A percentile compares a stretch with the other conserved stretches of the same genome.
Evolutionary conservation across 2,113 vertebrate species (phyloP).

Genomic region (Sylvilagus bachmani): DNA sequence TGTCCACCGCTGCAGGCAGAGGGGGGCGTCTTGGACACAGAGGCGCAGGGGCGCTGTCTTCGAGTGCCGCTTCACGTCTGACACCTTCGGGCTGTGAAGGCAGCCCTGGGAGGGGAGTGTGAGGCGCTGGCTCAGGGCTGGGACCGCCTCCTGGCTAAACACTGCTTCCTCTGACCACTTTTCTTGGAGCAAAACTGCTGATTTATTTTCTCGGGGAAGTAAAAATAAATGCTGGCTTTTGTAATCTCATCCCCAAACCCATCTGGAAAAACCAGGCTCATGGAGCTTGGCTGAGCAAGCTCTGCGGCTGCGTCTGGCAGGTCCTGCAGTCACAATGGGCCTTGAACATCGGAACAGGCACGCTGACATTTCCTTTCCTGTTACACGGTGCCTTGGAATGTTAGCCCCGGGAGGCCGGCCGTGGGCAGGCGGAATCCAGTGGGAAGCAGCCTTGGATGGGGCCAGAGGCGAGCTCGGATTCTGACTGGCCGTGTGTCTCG

Average conservation of each 20-base stretch:
- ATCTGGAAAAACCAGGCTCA: slow-evolving; percentile 76
- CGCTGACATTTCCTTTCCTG: slow-evolving; percentile 65
- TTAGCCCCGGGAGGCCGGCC: neutral
- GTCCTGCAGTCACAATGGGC: neutral
- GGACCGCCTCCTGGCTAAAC: slow-evolving; percentile 31
- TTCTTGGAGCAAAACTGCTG: slow-evolving; percentile 63
- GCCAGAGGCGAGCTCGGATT: slow-evolving; percentile 44
- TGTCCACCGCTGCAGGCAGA: neutral
- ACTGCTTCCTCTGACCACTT: slow-evolving; percentile 62
- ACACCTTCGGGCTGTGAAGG: neutral
- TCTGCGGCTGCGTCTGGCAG: slow-evolving; percentile 2
- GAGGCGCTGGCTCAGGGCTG: neutral
- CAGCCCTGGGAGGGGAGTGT: neutral
- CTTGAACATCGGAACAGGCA: neutral
- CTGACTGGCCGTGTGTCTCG: slow-evolving; percentile 9
- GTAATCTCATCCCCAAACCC: slow-evolving; percentile 55
- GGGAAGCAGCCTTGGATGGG: neutral
- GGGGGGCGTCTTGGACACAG: neutral
- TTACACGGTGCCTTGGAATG: slow-evolving; percentile 76
- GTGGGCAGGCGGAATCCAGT: slow-evolving; percentile 56
- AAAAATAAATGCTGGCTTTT: slow-evolving; percentile 72
- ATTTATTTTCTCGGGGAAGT: slow-evolving; percentile 71
- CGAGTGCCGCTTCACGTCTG: fast-evolving
- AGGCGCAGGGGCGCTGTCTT: neutral
- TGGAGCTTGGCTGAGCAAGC: neutral